Evolutionary conservation across 2,797 vertebrate genomes (phyloP), one percentile per base, ranked within the genome.

Genomic region (Neomorphus geoffroyi): DNA sequence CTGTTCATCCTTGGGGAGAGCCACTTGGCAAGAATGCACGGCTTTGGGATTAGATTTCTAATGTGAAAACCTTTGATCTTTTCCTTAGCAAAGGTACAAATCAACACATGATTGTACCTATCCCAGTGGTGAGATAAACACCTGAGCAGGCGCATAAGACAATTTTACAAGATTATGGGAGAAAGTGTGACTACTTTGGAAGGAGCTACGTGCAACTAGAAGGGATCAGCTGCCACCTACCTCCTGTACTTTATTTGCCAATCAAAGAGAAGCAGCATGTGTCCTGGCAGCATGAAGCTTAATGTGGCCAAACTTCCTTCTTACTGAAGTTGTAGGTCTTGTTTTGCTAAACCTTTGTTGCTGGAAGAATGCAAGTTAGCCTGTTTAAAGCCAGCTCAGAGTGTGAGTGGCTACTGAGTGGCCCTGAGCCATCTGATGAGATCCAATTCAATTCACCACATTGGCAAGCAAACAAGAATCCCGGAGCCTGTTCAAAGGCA

Each of bases 11-110:
- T 69, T 11, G 1, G 33, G n/a, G 39, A 89, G n/a, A 87, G 28
- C 1, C 0, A 39, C 5, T 24, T 23, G 35, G 60, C 61, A 90
- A 85, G 91, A 91, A 80, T 0, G 3, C 2, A 9, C 2, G 5
- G 26, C 21, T 64, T 54, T 88, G 45, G 28, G 39, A 58, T 21
- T 46, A 71, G 37, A 80, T 30, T 11, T 72, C 33, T 78, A 78
- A 61, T 18, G 30, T 26, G 18, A 91, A 89, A 67, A 37, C 24
- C 53, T 54, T 30, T 6, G 66, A 71, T 35, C 26, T 75, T 77
- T 62, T 85, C 60, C 79, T 77, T 45, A 70, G 48, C n/a, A 95
- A 86, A 85, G 26, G 12, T 41, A 51, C 18, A 18, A 71, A 81
- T 9, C 2, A 2, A 58, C 22, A n/a, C 18, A 78, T 6, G 15